Conservation (phyloP, 2,113 vertebrate genomes). For the human region GRCh38 chrX:42490501-42491000, state of each 20-base stretch:
- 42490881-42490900: conserved; percentile 33
- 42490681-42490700: background rate
- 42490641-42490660: conserved; percentile 25
- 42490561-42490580: background rate
- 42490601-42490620: conserved; percentile 17
- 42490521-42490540: background rate
- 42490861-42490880: background rate
- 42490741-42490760: background rate
- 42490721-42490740: background rate
- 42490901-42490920: background rate
- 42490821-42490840: background rate
- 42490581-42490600: background rate
- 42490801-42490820: conserved; percentile 27
- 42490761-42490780: conserved; percentile 38
- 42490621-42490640: background rate
- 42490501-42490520: background rate
- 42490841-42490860: background rate
- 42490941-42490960: background rate
- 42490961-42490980: background rate
- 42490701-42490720: background rate
- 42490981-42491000: conserved; percentile 26
- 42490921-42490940: background rate
- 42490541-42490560: background rate
- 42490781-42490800: conserved; percentile 26
- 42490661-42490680: background rate